Percentiles rank a stretch among this genome's conserved stretches.
These are phyloP conservation scores for Galago senegalensis DNA, from an alignment of 2,797 vertebrate species.

Conservation along the genomic window DNA sequence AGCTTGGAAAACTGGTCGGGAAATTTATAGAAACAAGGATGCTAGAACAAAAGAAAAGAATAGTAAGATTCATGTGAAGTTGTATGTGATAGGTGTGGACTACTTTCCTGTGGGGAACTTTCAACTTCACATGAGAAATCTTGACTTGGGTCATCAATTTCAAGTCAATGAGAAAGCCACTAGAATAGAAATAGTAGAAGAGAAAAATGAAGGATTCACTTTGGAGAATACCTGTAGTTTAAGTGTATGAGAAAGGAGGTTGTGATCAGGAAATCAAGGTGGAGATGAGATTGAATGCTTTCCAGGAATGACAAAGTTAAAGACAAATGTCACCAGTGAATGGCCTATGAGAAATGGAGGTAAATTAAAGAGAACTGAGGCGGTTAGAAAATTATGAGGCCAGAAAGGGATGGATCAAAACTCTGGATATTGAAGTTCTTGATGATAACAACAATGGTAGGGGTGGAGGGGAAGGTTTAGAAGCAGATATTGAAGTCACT, in stretches of 20 bases:
- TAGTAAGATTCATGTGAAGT: neutral
- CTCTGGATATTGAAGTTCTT: neutral
- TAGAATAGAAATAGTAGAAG: constrained; percentile 33
- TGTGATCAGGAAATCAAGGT: neutral
- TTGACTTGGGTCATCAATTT: neutral
- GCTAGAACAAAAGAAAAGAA: neutral
- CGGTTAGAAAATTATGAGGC: neutral
- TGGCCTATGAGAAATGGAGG: neutral
- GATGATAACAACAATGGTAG: neutral
- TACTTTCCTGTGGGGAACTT: neutral
- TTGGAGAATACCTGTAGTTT: constrained; percentile 2
- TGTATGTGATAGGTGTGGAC: neutral
- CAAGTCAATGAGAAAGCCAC: neutral
- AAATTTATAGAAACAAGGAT: neutral
- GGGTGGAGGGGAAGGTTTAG: neutral
- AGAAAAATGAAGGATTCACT: neutral
- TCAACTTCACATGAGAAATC: constrained; percentile 15
- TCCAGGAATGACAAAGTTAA: neutral
- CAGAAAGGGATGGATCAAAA: neutral
- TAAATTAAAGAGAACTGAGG: neutral
- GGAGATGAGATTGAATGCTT: neutral
- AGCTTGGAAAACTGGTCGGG: neutral
- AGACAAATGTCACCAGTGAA: neutral
- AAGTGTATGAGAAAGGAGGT: neutral
- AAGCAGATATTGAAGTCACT: neutral